A percentile compares a stretch with the other conserved stretches of the same genome.
These are phyloP conservation scores for Hippocampus barbouri DNA, from an alignment of 2,113 vertebrate genomes.

Conservation along the genomic window DNA sequence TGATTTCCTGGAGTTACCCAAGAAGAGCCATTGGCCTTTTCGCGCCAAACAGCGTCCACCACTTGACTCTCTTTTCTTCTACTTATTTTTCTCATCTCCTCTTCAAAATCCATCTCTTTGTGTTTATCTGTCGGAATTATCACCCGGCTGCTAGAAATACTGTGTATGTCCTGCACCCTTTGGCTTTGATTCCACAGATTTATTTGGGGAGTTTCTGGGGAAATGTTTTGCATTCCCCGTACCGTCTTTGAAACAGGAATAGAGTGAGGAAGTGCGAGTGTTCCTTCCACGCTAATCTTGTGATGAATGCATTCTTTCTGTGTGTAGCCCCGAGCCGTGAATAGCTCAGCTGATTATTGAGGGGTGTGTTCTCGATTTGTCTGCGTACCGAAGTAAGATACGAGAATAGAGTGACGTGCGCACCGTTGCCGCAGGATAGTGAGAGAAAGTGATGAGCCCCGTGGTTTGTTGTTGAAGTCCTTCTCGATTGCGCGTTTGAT, in stretches of 20 bases:
- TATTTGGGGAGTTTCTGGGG: slow-evolving; percentile 45
- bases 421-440: slow-evolving; percentile 3
- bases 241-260: slow-evolving; percentile 63
- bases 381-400: slow-evolving; percentile 14
- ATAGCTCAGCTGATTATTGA: slow-evolving; percentile 66
- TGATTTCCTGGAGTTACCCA: slow-evolving; percentile 39
- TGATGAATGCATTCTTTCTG: slow-evolving; percentile 66
- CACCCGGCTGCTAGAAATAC: slow-evolving; percentile 19
- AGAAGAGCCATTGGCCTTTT: slow-evolving; percentile 30
- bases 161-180: slow-evolving; percentile 1
- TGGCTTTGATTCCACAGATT: slow-evolving; percentile 29
- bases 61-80: slow-evolving; percentile 23
- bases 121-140: slow-evolving; percentile 16
- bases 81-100: slow-evolving; percentile 16
- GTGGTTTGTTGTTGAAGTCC: slow-evolving; percentile 12
- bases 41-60: slow-evolving; percentile 39
- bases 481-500: slow-evolving; percentile 18
- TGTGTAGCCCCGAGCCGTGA: slow-evolving; percentile 55
- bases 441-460: slow-evolving; percentile 8
- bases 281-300: slow-evolving; percentile 65
- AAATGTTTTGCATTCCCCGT: slow-evolving; percentile 32
- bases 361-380: slow-evolving; percentile 39
- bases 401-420: slow-evolving; percentile 25
- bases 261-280: slow-evolving; percentile 62
- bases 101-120: background rate